Percentiles rank a stretch among this genome's conserved stretches.
phyloP scores from a whole-genome alignment of 2,113 vertebrate species.

The Telmatochromis sp. region DNA sequence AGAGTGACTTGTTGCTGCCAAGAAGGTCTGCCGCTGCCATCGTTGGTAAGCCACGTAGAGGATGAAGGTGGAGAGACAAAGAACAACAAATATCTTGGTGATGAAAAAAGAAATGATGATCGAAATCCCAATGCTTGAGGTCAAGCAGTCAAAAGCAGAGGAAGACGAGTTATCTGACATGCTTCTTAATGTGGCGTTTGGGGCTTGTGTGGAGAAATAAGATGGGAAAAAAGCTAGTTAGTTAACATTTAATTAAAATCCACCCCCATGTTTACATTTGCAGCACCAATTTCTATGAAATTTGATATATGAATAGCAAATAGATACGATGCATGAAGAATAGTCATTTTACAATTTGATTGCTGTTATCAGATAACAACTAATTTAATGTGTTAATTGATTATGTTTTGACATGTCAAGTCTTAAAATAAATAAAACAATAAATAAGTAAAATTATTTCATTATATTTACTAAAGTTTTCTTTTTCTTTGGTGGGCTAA shows the following conservation, averaged over 20 bases:
- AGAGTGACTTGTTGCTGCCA: background rate
- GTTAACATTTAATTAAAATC: background rate
- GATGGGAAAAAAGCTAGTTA: background rate
- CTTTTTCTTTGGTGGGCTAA: background rate
- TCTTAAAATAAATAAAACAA: background rate
- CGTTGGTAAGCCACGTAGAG: background rate
- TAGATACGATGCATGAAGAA: background rate
- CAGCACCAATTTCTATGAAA: background rate
- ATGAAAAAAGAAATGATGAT: accelerated
- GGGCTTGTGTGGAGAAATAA: background rate
- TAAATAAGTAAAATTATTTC: background rate
- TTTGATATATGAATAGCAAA: background rate
- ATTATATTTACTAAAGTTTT: accelerated
- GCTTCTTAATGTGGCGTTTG: background rate
- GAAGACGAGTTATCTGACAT: background rate
- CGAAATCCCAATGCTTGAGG: accelerated
- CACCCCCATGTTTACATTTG: background rate
- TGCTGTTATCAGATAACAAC: background rate
- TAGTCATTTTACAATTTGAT: background rate
- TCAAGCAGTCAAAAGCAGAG: background rate
- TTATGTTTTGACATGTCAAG: background rate
- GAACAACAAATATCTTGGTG: background rate
- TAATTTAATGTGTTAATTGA: background rate
- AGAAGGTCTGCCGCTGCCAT: background rate
- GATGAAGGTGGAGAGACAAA: background rate